These are phyloP conservation scores for Phalacrocorax pelagicus DNA, from an alignment of 2,113 vertebrate species.

Conservation along the genomic window DNA sequence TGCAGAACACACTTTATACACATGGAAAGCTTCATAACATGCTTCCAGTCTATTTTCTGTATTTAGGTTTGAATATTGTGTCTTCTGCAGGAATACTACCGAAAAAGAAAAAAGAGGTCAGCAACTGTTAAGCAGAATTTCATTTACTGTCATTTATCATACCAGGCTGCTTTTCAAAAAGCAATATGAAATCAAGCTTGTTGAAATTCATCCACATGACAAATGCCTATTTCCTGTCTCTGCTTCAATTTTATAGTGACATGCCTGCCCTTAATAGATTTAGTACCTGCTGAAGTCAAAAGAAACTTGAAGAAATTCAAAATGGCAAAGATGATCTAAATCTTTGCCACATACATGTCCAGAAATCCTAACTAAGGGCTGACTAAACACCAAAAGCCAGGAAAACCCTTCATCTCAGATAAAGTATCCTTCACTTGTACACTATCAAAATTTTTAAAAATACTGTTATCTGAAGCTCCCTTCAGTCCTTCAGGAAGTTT, in stretches of 20 bases:
- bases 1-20: background rate
- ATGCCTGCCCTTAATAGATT: background rate
- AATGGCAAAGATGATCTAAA: background rate
- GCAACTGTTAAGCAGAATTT: constrained; percentile 5
- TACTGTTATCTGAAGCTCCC: background rate
- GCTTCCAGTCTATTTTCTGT: background rate
- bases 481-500: background rate
- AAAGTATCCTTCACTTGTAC: background rate
- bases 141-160: constrained; percentile 1
- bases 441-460: background rate
- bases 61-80: background rate
- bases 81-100: background rate
- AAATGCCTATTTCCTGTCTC: constrained; percentile 12
- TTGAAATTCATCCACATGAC: constrained; percentile 16
- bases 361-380: background rate
- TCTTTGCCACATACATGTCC: background rate
- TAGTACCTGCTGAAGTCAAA: constrained; percentile 16
- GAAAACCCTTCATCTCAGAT: background rate
- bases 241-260: background rate
- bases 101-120: background rate
- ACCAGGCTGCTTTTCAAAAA: constrained; percentile 16
- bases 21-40: background rate
- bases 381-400: background rate
- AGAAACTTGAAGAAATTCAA: background rate
- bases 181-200: constrained; percentile 9